Percentiles rank a stretch among this genome's conserved stretches.
Conservation (phyloP, 2,113 vertebrate species). For the Chaenocephalus aceratus region DNA sequence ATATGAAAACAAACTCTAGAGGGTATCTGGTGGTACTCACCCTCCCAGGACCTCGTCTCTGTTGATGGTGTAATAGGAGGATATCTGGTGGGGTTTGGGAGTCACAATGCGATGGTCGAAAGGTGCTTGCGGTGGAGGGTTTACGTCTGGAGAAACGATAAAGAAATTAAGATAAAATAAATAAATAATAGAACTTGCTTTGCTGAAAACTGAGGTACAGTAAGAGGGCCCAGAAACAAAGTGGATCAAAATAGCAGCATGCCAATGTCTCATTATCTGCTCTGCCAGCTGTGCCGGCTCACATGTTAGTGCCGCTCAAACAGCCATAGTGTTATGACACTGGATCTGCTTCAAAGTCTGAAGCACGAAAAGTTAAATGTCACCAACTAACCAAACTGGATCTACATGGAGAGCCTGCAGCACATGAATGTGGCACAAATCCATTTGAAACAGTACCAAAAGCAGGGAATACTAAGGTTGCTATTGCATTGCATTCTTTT, state of each 20-base stretch:
- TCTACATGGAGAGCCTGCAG: background rate
- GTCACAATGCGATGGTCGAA: conserved; percentile 94
- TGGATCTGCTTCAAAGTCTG: conserved; percentile 44
- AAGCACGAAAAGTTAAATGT: conserved; percentile 54
- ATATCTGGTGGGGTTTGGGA: conserved; percentile 88
- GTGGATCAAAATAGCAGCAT: conserved; percentile 65
- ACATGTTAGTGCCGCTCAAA: conserved; percentile 42
- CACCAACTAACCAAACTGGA: conserved; percentile 6
- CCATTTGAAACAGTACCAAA: background rate
- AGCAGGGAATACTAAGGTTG: background rate
- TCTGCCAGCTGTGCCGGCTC: conserved; percentile 49
- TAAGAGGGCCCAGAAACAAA: conserved; percentile 50
- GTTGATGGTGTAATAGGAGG: conserved; percentile 89
- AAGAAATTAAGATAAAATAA: background rate
- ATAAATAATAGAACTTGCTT: background rate
- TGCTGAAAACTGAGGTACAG: background rate
- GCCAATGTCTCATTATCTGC: conserved; percentile 54
- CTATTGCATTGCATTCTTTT: too few relatives aligned
- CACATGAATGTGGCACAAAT: background rate
- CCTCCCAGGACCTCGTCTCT: conserved; percentile 91
- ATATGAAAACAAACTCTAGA: conserved; percentile 49
- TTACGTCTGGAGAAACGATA: conserved; percentile 79
- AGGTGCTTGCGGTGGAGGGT: conserved; percentile 87
- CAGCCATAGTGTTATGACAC: conserved; percentile 49
- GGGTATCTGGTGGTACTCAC: conserved; percentile 80